Evolutionary conservation across 2,797 vertebrate genomes (phyloP), one percentile per base, ranked within the genome.

Genomic region (Staurois parvus): DNA sequence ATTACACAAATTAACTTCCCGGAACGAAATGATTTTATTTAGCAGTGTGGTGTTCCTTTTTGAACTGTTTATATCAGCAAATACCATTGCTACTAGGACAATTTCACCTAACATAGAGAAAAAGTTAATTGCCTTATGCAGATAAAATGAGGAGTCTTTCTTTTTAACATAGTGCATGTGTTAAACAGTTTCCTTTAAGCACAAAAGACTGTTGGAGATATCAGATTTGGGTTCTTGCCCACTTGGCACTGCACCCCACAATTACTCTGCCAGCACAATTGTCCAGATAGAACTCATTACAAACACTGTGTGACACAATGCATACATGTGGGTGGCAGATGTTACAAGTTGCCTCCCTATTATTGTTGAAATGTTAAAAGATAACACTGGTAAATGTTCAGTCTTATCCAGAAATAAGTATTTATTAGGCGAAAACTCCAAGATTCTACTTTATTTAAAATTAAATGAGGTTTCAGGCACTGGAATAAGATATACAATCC

Each of bases 241-340:
- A 86, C 56, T 86, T 86, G 85, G 85, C 85, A 83, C 56, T 73
- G 32, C 56, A 86, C 85, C 79, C 85, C 75, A 78, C 69, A 86
- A 83, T 86, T 86, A 83, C 56, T 78, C 59, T 72, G 69, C 80
- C 75, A 74, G 85, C 80, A 83, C 79, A 37, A 83, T 86, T 77
- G 68, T 79, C 69, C 85, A 86, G 67, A 78, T 68, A 86, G 80
- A 78, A 86, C 67, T 83, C 74, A 83, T 86, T 86, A 86, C 28
- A 76, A 83, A 67, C 80, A 77, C 85, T 67, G 74, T 83, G 85
- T 73, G 85, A 86, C 68, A 83, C 80, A 74, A 83, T 79, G n/a
- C 59, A 67, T 86, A 72, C 74, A 83, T 86, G 79, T 73, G 75
- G 85, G 85, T 86, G 74, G 56, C 80, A 86, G 80, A 86, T 86